Conservation (phyloP, 2,888 invertebrate genomes). For the Pammene fasciana region DNA sequence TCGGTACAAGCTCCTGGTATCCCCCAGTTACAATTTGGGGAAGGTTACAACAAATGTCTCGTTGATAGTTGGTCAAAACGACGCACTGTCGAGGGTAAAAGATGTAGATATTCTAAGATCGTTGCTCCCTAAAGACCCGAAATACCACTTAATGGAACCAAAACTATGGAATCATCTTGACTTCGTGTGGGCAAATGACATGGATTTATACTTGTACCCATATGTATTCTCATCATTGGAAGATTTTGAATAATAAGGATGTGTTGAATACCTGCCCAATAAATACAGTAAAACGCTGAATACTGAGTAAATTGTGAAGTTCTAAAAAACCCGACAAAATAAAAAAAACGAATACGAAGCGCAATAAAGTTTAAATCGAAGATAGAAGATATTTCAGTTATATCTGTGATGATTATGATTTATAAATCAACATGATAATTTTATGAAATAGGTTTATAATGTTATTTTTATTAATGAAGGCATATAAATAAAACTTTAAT, state of each 20-base stretch:
- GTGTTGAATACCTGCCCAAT: not conserved
- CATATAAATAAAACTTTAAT: too few species aligned
- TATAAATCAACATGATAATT: too few species aligned
- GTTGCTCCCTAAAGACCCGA: constrained; percentile 52
- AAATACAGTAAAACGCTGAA: too few species aligned
- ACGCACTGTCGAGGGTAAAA: constrained; percentile 51
- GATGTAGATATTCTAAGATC: constrained; percentile 50
- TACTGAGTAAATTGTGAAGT: too few species aligned
- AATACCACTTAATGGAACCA: constrained; percentile 41
- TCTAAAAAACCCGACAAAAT: too few species aligned
- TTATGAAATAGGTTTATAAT: too few species aligned
- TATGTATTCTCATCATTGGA: constrained; percentile 9
- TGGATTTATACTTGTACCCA: constrained; percentile 37
- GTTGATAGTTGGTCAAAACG: constrained; percentile 54
- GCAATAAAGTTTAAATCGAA: too few species aligned
- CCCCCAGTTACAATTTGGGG: constrained; percentile 57
- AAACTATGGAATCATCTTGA: constrained; percentile 57
- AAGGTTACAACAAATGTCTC: constrained; percentile 53
- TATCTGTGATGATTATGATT: too few species aligned
- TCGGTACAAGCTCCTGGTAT: constrained; percentile 48
- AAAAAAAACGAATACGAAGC: too few species aligned
- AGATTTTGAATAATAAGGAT: not conserved
- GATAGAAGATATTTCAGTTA: too few species aligned
- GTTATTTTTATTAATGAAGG: too few species aligned
- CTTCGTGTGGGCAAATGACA: constrained; percentile 53